Conservation (phyloP, 2,888 invertebrate genomes). For the Lepidocyrtinus sp. region DNA sequence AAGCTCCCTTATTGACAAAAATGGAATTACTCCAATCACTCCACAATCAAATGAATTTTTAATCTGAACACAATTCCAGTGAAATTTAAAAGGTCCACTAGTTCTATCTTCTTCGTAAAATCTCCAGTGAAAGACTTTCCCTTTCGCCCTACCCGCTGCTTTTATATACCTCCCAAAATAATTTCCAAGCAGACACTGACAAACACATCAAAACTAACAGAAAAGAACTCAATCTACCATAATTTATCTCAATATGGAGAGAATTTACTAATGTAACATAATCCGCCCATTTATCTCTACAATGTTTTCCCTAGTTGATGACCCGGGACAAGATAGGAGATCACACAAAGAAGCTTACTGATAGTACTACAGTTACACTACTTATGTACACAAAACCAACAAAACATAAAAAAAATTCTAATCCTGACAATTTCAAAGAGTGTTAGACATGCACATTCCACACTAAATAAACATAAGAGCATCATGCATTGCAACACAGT, state of each 20-base stretch:
- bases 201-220: neutral
- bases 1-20: neutral
- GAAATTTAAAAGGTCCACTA: neutral
- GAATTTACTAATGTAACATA: constrained; percentile 35
- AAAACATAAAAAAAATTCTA: neutral
- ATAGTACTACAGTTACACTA: neutral
- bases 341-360: neutral
- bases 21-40: too few species aligned
- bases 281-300: constrained; percentile 22
- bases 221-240: neutral
- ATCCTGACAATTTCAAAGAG: neutral
- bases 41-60: too few species aligned
- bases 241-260: constrained; percentile 36
- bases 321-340: neutral
- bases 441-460: neutral
- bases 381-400: neutral
- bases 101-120: neutral
- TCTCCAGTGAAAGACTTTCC: neutral
- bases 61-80: neutral
- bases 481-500: neutral
- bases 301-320: neutral
- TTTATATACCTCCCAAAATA: neutral
- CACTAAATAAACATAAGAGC: neutral
- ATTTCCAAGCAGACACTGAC: neutral
- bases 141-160: neutral